These are phyloP conservation scores for Penaeus vannamei DNA, from an alignment of 1,140 invertebrate genomes.

Conservation along the genomic window DNA sequence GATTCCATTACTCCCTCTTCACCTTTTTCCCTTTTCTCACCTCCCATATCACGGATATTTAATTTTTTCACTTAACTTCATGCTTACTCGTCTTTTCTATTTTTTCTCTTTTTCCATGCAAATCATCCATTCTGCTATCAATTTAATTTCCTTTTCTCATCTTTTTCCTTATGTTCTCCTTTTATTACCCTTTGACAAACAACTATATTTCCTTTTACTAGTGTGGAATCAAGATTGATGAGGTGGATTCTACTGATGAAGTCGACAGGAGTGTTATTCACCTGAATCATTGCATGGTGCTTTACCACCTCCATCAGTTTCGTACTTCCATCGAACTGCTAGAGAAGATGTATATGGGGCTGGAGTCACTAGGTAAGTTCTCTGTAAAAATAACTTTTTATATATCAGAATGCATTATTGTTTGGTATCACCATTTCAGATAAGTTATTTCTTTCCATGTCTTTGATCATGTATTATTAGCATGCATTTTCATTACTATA, in stretches of 20 bases:
- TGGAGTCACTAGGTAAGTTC: constrained; percentile 64
- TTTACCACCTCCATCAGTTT: constrained; percentile 61
- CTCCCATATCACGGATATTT: no score
- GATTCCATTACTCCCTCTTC: no score
- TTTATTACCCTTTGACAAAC: no score
- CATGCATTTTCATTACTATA: background rate
- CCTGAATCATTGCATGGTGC: constrained; percentile 48
- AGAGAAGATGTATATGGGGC: constrained; percentile 63
- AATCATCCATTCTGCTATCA: no score
- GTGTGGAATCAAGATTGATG: constrained; percentile 59
- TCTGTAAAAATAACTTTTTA: no score
- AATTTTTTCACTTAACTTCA: no score
- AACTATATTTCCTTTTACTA: constrained; percentile 1
- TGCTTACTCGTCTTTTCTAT: no score
- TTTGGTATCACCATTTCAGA: background rate
- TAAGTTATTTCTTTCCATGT: background rate
- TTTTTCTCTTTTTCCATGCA: no score
- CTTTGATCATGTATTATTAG: background rate
- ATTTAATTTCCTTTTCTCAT: no score
- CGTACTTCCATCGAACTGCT: constrained; percentile 42
- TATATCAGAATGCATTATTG: background rate
- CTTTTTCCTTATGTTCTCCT: no score
- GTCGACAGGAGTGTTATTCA: constrained; percentile 59
- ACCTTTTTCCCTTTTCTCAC: no score
- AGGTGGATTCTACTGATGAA: constrained; percentile 52